Conservation (phyloP, 1,140 invertebrate genomes). For the Spodoptera litura region DNA sequence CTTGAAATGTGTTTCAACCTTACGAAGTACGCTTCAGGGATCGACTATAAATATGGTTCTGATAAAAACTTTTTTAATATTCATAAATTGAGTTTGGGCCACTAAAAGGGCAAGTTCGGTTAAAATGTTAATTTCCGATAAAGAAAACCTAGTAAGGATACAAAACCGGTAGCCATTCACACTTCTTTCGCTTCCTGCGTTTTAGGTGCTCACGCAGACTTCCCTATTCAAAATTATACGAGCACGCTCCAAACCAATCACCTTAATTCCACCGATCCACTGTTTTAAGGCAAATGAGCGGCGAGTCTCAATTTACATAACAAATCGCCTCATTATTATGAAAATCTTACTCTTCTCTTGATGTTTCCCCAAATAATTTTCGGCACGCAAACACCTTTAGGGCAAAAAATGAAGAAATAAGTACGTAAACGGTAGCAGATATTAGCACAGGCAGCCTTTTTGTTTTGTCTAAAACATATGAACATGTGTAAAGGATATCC, state of each 20-base stretch:
- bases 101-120: not conserved
- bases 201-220: constrained; percentile 9
- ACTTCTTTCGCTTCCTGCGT: constrained; percentile 11
- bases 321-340: constrained; percentile 51
- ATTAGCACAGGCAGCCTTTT: constrained; percentile 58
- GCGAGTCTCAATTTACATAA: constrained; percentile 52
- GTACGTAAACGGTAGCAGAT: constrained; percentile 71
- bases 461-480: constrained; percentile 62
- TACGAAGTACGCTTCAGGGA: not conserved
- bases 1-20: constrained; percentile 9
- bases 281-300: constrained; percentile 30
- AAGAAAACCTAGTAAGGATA: not conserved
- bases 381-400: constrained; percentile 73
- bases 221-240: constrained; percentile 12
- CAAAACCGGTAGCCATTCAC: constrained; percentile 7
- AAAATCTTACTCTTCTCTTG: constrained; percentile 49
- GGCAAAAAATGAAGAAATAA: constrained; percentile 60
- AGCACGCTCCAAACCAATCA: constrained; percentile 5
- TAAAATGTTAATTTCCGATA: not conserved
- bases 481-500: constrained; percentile 83
- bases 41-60: not conserved
- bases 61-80: constrained; percentile 10
- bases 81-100: not conserved
- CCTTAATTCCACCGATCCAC: constrained; percentile 30
- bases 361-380: constrained; percentile 68